phyloP scores from a whole-genome alignment of 2,888 invertebrate genomes.

The Anodontia alba region DNA sequence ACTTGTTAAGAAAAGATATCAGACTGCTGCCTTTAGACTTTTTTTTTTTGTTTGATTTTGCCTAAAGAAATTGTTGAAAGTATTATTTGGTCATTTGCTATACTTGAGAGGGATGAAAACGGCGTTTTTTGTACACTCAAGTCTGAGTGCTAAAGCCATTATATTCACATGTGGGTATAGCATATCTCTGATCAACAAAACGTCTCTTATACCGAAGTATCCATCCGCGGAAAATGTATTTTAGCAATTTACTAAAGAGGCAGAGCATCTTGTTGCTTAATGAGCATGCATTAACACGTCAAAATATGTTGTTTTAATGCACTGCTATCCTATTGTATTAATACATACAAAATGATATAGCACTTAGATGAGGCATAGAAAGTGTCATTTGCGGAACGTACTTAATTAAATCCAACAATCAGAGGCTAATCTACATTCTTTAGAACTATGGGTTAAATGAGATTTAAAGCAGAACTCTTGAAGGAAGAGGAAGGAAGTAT shows the following conservation, averaged over 20 bases:
- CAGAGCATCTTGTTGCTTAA: background rate
- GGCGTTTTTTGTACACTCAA: background rate
- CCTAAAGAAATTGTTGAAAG: no score
- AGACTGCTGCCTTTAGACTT: no score
- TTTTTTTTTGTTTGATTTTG: no score
- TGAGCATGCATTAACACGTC: conserved; percentile 3
- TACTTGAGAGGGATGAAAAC: no score
- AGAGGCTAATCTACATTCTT: background rate
- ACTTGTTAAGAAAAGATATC: no score
- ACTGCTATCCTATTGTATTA: conserved; percentile 9
- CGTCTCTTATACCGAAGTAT: background rate
- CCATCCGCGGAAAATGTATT: background rate
- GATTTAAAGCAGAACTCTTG: background rate
- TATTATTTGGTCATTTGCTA: no score
- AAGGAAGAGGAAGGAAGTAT: background rate
- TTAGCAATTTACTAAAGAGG: background rate
- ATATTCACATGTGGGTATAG: background rate
- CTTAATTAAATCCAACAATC: conserved; percentile 4
- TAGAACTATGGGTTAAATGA: background rate
- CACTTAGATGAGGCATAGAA: background rate
- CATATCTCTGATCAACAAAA: background rate
- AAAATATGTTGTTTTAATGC: conserved; percentile 19
- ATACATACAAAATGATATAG: conserved; percentile 1
- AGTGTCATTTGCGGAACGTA: background rate
- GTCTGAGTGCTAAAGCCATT: background rate